Evolutionary conservation across 1,140 invertebrate species (phyloP).

Genomic region (Heliconius congener): DNA sequence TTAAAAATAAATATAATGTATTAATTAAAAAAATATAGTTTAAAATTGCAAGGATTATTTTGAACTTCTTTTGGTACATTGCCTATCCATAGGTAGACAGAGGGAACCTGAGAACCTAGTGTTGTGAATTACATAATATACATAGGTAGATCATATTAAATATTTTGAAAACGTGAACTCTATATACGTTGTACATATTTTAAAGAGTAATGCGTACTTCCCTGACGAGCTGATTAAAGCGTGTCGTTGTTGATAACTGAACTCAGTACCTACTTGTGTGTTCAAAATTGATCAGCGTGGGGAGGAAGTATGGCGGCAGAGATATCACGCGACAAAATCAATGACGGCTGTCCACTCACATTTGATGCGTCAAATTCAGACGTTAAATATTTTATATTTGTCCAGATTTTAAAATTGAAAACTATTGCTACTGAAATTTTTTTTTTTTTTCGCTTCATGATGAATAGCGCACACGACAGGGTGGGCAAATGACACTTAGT

Average conservation of each 20-base stretch:
- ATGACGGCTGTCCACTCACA: slow-evolving; percentile 37
- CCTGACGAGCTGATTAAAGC: slow-evolving; percentile 10
- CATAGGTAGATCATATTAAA: neutral
- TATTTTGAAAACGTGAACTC: neutral
- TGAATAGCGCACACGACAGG: too few species aligned
- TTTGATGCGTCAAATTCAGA: neutral
- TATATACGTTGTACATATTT: neutral
- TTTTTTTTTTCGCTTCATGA: neutral
- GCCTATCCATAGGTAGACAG: too few species aligned
- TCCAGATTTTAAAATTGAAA: neutral
- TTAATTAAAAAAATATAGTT: neutral
- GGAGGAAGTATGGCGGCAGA: slow-evolving; percentile 48
- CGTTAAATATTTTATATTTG: neutral
- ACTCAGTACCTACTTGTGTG: slow-evolving; percentile 10
- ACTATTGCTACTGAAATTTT: neutral
- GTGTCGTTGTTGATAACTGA: slow-evolving; percentile 20
- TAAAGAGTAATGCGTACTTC: slow-evolving; percentile 4
- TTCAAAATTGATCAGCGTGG: slow-evolving; percentile 46
- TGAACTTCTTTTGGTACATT: too few species aligned
- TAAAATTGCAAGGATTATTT: too few species aligned
- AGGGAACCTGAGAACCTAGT: too few species aligned
- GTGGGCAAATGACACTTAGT: too few species aligned
- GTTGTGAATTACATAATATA: too few species aligned
- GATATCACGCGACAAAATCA: slow-evolving; percentile 60
- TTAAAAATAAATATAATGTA: neutral